Conservation (phyloP, 1,140 invertebrate genomes). For the Drosophila littoralis region DNA sequence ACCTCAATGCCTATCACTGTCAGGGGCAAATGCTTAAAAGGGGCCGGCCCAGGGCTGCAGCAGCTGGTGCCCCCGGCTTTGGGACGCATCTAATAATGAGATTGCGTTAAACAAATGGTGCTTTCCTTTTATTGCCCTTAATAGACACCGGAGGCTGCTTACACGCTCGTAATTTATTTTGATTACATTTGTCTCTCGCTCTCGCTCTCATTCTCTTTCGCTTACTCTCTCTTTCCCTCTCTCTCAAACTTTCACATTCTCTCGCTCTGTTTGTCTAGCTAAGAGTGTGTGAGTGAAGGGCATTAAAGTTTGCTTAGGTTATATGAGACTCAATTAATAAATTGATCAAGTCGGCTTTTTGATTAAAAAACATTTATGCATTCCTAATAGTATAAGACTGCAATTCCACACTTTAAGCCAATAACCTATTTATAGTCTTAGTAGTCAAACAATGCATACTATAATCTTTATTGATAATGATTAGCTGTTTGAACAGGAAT, state of each 20-base stretch:
- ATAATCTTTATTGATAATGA: no score
- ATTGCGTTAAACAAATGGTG: constrained; percentile 82
- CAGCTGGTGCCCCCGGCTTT: constrained; percentile 63
- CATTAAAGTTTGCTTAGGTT: neutral
- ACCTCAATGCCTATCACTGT: constrained; percentile 51
- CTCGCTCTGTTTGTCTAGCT: neutral
- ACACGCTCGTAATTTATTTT: constrained; percentile 82
- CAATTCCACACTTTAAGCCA: no score
- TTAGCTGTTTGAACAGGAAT: no score
- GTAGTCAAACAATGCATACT: no score
- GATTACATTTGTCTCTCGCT: constrained; percentile 73
- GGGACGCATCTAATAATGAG: constrained; percentile 75
- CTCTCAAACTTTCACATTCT: neutral
- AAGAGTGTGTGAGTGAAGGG: neutral
- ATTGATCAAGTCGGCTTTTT: neutral
- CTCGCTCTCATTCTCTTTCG: constrained; percentile 8
- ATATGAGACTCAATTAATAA: neutral
- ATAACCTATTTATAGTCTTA: no score
- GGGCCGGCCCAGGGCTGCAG: constrained; percentile 31
- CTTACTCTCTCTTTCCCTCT: neutral
- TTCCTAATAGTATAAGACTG: no score
- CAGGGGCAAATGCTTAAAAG: constrained; percentile 2
- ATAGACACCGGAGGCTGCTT: constrained; percentile 82
- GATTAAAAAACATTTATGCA: neutral
- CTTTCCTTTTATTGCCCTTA: constrained; percentile 79